These are phyloP conservation scores for Serilophus lunatus DNA, from an alignment of 2,113 vertebrate genomes.

Conservation along the genomic window DNA sequence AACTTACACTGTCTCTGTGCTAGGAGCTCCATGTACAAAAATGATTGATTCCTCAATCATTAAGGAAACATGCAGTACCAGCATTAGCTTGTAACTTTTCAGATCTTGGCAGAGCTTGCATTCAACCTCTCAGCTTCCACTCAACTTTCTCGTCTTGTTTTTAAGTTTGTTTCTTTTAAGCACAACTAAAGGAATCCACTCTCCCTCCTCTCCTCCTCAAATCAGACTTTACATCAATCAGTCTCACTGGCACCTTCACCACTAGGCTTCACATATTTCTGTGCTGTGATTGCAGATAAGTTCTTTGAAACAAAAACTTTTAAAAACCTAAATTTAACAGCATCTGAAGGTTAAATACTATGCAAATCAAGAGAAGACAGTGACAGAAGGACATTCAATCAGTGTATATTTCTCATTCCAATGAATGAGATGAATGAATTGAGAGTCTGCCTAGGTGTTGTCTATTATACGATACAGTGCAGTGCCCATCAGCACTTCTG, in stretches of 20 bases:
- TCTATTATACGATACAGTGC: constrained; percentile 28
- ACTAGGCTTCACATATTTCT: background rate
- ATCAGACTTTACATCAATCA: constrained; percentile 41
- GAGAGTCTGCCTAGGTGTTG: constrained; percentile 52
- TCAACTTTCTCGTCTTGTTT: constrained; percentile 36
- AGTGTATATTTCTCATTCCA: background rate
- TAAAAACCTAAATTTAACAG: background rate
- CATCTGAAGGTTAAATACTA: constrained; percentile 14
- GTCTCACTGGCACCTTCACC: constrained; percentile 34
- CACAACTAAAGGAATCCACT: background rate
- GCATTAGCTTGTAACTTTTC: constrained; percentile 29
- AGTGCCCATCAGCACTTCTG: constrained; percentile 48
- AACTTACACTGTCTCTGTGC: background rate
- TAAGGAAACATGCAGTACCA: constrained; percentile 39
- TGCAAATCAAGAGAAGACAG: background rate
- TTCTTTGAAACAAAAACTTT: background rate
- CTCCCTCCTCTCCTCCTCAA: background rate
- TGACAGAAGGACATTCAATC: constrained; percentile 26
- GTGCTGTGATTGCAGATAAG: background rate
- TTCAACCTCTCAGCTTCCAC: constrained; percentile 41
- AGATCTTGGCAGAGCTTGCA: constrained; percentile 34
- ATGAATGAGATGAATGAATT: constrained; percentile 36
- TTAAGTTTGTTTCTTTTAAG: constrained; percentile 30
- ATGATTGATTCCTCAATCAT: background rate
- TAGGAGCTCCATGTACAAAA: background rate